phyloP scores from a whole-genome alignment of 2,113 vertebrate species.

The Crotalus horridus region DNA sequence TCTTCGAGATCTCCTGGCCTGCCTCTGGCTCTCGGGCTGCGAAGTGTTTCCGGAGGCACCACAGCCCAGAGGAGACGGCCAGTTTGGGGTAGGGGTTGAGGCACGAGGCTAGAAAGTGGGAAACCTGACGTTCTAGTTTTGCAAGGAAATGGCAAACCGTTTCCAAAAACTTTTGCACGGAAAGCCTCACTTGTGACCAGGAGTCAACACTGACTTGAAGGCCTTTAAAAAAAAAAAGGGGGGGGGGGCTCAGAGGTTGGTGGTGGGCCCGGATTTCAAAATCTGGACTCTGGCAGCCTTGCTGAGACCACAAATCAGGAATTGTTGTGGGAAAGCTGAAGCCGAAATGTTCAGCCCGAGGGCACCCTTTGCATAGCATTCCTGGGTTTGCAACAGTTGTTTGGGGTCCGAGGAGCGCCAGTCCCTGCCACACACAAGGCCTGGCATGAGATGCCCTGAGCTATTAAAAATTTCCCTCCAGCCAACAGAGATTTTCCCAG shows the following conservation, averaged over 20 bases:
- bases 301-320: background rate
- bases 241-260: background rate
- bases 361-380: background rate
- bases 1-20: background rate
- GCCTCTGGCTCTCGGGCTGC: background rate
- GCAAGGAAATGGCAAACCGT: background rate
- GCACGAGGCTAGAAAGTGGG: background rate
- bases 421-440: background rate
- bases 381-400: background rate
- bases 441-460: background rate
- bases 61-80: background rate
- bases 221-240: background rate
- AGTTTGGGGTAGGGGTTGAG: background rate
- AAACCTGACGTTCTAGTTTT: background rate
- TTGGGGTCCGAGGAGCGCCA: background rate
- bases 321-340: background rate
- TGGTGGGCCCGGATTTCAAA: background rate
- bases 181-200: background rate
- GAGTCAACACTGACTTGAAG: background rate
- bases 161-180: background rate
- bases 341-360: background rate
- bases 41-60: background rate
- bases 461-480: background rate
- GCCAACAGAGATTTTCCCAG: background rate
- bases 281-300: background rate